Base-by-base conservation (phyloP, 2,113 vertebrate genomes). In the Carassius auratus region DNA sequence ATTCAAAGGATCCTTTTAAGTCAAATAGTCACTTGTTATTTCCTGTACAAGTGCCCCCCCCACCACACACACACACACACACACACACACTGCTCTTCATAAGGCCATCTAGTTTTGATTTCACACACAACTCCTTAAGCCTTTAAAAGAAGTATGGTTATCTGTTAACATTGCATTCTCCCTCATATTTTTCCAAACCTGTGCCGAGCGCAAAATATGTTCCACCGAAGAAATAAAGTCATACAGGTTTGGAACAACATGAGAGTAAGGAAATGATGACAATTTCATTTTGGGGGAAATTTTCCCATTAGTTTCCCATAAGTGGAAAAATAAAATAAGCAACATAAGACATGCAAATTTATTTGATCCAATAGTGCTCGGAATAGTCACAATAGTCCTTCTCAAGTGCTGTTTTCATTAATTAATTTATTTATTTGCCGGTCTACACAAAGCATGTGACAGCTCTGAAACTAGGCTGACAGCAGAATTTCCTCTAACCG, bases 401-500 rank as follows among this genome's bases (percentile, higher is more conserved):
- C 23, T 66, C n/a, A 68, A 68, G 64, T 30, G 64, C 0, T 0
- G 0, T 38, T 45, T 45, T 5, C 14, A 30, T 66, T 30, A 12
- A 8, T 2, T 38, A 0, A 0, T 57, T 57, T 2, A 21, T 17
- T 33, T 33, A 36, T 68, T 68, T 64, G 55, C 6, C 64, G 68
- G 36, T 76, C 84, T 57, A 80, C 82, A 80, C 17, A 75, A 19
- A 57, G n/a, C 86, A 80, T 48, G 36, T 69, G 66, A 26, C 57
- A 21, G 15, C 36, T 61, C 13, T 66, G 26, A 78, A 76, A 68
- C 33, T 21, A 4, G 4, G 42, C 42, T 57, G 76, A 76, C 82
- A 83, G 76, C 69, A 84, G 8, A 36, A 21, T 76, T 87, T 81
- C 69, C 82, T 81, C 61, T 66, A 57, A 81, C 36, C 17, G 19